Evolutionary conservation across 2,888 invertebrate species (phyloP), one percentile per base, ranked within the genome.

Genomic region (Melieria crassipennis): DNA sequence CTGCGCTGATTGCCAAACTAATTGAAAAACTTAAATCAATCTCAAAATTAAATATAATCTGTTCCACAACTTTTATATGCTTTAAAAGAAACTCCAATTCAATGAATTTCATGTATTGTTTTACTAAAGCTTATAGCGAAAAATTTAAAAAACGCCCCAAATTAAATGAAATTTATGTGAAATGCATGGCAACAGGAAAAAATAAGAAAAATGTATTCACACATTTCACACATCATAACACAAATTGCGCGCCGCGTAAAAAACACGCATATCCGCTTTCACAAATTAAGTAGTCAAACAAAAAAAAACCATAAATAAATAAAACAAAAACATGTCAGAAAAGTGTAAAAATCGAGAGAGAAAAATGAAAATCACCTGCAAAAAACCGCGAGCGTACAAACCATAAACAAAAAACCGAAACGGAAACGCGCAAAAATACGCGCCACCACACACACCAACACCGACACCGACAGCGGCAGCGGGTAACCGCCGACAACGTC

Each of bases 401-500:
- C 30, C 30, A 30, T 30, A 30, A 30, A 30, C 30, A 2, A 30
- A 30, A 30, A 30, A 30, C 30, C 30, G 30, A 2, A 30, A 30
- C 30, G 30, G 30, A 48, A 60, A 67, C 58, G 50, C 67, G 67
- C 67, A 61, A 67, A 67, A 62, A 67, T 52, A 67, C 60, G 58
- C 67, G 58, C n/a, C 50, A n/a, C 58, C 66, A 66, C 11, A 30
- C 47, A 9, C 43, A 62, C 62, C 47, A 13, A 7, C 63, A n/a
- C 30, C 50, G 46, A 42, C 60, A 56, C 30, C 67, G 47, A 43
- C 30, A 52, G 52, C 61, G 67, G 61, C 67, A 61, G 58, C 75
- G 75, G 73, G 75, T 78, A 74, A 78, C 30, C 67, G 47, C 48
- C 30, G 60, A 61, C 61, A 61, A 67, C 67, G 67, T 67, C 75